These are phyloP conservation scores for Zaprionus africanus DNA, from an alignment of 1,140 invertebrate species.

Conservation along the genomic window DNA sequence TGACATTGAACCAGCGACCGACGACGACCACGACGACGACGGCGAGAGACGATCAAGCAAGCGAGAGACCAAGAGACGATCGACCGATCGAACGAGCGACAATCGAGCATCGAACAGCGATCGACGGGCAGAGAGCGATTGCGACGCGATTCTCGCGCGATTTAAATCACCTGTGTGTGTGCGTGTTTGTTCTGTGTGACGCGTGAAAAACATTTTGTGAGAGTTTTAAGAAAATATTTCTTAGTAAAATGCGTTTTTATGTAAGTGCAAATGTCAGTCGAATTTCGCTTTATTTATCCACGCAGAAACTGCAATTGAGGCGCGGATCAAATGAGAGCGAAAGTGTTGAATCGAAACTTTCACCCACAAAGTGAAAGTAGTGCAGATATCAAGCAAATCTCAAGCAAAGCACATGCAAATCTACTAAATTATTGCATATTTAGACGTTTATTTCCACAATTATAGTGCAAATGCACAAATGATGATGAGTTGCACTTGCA, in stretches of 20 bases:
- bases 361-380: slow-evolving; percentile 73
- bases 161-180: slow-evolving; percentile 35
- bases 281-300: not conserved
- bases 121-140: slow-evolving; percentile 24
- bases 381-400: slow-evolving; percentile 41
- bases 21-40: slow-evolving; percentile 18
- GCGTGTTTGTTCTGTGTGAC: slow-evolving; percentile 35
- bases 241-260: slow-evolving; percentile 51
- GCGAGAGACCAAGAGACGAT: not conserved
- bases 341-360: slow-evolving; percentile 65
- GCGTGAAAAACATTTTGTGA: slow-evolving; percentile 19
- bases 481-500: not conserved
- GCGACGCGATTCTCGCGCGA: slow-evolving; percentile 56
- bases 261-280: slow-evolving; percentile 53
- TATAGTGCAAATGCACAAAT: not conserved
- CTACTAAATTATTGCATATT: slow-evolving; percentile 6
- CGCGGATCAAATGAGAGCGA: slow-evolving; percentile 53
- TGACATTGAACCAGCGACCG: slow-evolving; percentile 67
- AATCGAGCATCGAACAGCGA: slow-evolving; percentile 23
- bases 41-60: slow-evolving; percentile 4
- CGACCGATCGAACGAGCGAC: not conserved
- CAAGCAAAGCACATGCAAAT: slow-evolving; percentile 30
- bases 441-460: not conserved
- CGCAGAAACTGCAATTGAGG: not conserved
- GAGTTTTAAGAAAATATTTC: slow-evolving; percentile 28